A percentile compares a stretch with the other conserved stretches of the same genome.
phyloP scores from a whole-genome alignment of 2,797 vertebrate genomes.

The Falco concolor region DNA sequence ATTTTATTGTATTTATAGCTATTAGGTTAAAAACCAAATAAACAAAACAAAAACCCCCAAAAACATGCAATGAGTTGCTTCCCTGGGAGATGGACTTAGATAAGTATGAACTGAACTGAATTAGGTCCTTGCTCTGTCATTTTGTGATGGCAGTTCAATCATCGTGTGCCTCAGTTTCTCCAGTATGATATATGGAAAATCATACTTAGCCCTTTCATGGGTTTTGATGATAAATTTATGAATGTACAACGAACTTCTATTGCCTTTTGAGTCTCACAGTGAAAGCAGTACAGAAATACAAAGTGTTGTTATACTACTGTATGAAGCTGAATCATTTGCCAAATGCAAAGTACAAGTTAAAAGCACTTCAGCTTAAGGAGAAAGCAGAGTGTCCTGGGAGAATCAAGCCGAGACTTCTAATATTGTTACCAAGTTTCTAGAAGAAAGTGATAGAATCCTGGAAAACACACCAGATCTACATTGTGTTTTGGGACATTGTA shows the following conservation, averaged over 20 bases:
- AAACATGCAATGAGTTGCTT: background rate
- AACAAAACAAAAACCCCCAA: too few species aligned
- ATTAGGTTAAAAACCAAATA: background rate
- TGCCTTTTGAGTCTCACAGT: background rate
- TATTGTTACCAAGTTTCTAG: background rate
- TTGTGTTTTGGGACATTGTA: background rate
- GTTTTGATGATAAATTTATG: conserved; percentile 43
- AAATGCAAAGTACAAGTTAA: conserved; percentile 47
- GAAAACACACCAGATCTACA: background rate
- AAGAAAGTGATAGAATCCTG: background rate
- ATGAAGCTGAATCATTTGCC: background rate
- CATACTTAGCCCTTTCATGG: background rate
- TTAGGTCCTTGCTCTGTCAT: background rate
- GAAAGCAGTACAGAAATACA: background rate
- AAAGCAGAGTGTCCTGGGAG: conserved; percentile 3
- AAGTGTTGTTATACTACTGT: background rate
- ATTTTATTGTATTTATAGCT: background rate
- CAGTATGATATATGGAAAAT: background rate
- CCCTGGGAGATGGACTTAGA: background rate
- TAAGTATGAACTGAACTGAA: background rate
- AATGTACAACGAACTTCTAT: background rate
- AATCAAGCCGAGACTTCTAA: background rate
- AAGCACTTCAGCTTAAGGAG: conserved; percentile 23
- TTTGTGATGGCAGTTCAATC: background rate
- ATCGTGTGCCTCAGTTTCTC: background rate